These are phyloP conservation scores for Tribolium madens DNA, from an alignment of 1,140 invertebrate genomes.

Conservation along the genomic window DNA sequence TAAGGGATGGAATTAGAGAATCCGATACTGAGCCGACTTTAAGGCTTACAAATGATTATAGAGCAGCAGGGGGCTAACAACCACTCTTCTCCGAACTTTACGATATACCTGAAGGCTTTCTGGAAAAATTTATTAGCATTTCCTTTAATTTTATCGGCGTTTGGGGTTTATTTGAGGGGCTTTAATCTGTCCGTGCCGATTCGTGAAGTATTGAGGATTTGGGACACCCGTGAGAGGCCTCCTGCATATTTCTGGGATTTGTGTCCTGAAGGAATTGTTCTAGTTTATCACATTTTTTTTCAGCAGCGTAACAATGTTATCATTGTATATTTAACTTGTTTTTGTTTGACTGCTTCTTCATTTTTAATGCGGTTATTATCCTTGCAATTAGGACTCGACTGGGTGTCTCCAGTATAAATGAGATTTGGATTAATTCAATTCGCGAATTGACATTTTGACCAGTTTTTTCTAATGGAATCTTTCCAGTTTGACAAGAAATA, in stretches of 20 bases:
- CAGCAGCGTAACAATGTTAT: not conserved
- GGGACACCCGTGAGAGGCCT: too few species aligned
- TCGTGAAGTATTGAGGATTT: not conserved
- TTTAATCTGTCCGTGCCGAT: not conserved
- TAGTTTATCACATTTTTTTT: not conserved
- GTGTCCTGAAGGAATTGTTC: too few species aligned
- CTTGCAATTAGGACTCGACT: not conserved
- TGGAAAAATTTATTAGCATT: constrained; percentile 14
- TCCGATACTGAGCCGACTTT: constrained; percentile 9
- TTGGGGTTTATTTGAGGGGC: not conserved
- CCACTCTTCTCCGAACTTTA: constrained; percentile 9
- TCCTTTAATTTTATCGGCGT: not conserved
- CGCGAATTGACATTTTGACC: not conserved
- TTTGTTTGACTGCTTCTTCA: not conserved
- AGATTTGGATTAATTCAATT: not conserved
- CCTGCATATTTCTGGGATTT: too few species aligned
- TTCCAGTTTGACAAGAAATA: constrained; percentile 23
- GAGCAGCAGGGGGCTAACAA: constrained; percentile 27
- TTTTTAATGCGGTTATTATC: constrained; percentile 1
- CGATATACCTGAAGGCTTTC: not conserved
- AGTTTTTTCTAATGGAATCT: not conserved
- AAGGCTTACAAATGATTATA: constrained; percentile 9
- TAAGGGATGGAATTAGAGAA: not conserved
- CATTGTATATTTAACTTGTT: constrained; percentile 11
- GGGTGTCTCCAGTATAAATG: not conserved